Conservation (phyloP, 2,113 vertebrate genomes). For the Chroicocephalus ridibundus region DNA sequence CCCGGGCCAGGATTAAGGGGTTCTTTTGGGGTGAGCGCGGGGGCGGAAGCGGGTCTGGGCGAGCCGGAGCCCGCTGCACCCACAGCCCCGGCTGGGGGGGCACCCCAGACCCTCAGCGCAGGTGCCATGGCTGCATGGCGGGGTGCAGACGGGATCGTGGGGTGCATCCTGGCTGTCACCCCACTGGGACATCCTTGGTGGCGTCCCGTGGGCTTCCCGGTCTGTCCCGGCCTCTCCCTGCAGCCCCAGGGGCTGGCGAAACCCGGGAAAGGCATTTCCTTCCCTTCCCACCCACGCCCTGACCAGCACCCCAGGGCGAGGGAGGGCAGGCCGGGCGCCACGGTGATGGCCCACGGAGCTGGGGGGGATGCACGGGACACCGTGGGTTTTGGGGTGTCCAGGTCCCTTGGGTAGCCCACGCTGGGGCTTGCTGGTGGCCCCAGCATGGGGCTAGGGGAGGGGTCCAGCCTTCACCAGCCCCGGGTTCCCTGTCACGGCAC, state of each 20-base stretch:
- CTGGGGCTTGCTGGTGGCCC: not conserved
- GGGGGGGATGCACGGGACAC: accelerated
- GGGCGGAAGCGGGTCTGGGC: not conserved
- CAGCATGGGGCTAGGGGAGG: not conserved
- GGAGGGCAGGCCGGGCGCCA: not conserved
- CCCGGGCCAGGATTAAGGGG: not conserved
- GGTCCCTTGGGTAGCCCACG: not conserved
- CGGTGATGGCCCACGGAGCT: not conserved
- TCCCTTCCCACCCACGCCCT: not conserved
- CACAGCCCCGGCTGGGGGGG: not conserved
- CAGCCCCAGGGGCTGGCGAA: not conserved
- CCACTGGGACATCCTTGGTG: accelerated
- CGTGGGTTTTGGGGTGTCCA: not conserved
- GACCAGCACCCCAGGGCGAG: accelerated
- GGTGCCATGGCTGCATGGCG: not conserved
- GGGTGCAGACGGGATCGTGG: no score
- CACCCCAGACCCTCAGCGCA: not conserved
- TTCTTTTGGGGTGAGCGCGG: not conserved
- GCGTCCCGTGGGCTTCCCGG: accelerated
- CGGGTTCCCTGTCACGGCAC: accelerated
- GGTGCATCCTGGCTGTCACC: not conserved
- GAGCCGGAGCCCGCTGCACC: not conserved
- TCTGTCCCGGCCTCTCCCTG: not conserved
- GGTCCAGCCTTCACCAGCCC: not conserved
- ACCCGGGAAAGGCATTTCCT: not conserved